Conservation (phyloP, 2,797 vertebrate species). For the Sebastes wilsoni region DNA sequence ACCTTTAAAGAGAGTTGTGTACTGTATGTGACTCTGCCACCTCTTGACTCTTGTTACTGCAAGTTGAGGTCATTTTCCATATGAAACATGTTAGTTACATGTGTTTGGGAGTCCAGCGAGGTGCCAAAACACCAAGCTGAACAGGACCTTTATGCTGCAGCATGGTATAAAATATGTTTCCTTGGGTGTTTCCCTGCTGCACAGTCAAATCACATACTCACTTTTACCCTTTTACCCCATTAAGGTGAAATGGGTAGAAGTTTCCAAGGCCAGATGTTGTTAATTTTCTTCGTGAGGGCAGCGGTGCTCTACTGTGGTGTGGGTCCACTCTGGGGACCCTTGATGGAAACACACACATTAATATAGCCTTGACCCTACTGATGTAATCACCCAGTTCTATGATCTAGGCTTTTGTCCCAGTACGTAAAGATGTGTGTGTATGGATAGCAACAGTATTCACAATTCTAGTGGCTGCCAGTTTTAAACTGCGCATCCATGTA, state of each 20-base stretch:
- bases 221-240: slow-evolving; percentile 28
- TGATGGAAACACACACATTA: slow-evolving; percentile 46
- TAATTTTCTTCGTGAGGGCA: slow-evolving; percentile 51
- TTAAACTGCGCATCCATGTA: neutral
- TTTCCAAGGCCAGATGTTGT: slow-evolving; percentile 71
- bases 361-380: slow-evolving; percentile 15
- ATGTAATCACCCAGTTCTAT: slow-evolving; percentile 38
- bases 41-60: slow-evolving; percentile 4
- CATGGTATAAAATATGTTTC: neutral
- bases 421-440: slow-evolving; percentile 3
- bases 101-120: neutral
- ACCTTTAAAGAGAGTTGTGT: slow-evolving; percentile 24
- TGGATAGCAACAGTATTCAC: neutral
- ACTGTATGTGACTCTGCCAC: neutral
- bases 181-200: slow-evolving; percentile 39
- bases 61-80: slow-evolving; percentile 65
- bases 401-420: slow-evolving; percentile 1
- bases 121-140: slow-evolving; percentile 35
- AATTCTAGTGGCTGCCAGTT: neutral
- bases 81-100: slow-evolving; percentile 15
- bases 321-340: slow-evolving; percentile 39
- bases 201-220: slow-evolving; percentile 19
- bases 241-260: slow-evolving; percentile 41
- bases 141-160: slow-evolving; percentile 46
- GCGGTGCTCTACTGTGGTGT: slow-evolving; percentile 10